These are phyloP conservation scores for Leptinotarsa tumamoca DNA, from an alignment of 2,888 invertebrate species.

Conservation along the genomic window DNA sequence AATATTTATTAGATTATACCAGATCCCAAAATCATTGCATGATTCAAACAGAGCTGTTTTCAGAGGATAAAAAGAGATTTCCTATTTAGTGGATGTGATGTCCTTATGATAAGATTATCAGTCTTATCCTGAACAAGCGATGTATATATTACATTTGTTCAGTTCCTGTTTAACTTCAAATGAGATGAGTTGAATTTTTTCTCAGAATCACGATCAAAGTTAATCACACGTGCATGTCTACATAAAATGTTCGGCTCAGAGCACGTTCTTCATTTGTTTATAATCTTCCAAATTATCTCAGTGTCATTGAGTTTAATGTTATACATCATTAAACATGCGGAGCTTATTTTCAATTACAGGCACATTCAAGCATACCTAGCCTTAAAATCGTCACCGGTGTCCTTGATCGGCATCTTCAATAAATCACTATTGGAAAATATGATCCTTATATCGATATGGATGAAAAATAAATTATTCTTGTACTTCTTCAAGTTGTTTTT, in stretches of 20 bases:
- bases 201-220: not conserved
- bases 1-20: too few relatives aligned
- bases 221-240: not conserved
- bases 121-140: too few relatives aligned
- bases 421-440: constrained; percentile 20
- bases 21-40: too few relatives aligned
- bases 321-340: not conserved
- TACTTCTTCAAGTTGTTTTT: too few relatives aligned
- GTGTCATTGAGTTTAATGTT: not conserved
- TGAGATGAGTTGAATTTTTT: too few relatives aligned
- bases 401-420: constrained; percentile 30
- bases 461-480: too few relatives aligned
- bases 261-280: constrained; percentile 7
- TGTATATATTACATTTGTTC: too few relatives aligned
- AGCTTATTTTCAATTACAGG: constrained; percentile 10
- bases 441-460: not conserved
- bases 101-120: too few relatives aligned
- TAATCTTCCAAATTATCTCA: not conserved
- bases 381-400: constrained; percentile 15
- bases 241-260: not conserved
- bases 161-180: too few relatives aligned
- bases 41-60: too few relatives aligned
- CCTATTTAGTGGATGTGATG: too few relatives aligned
- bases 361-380: constrained; percentile 24
- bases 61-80: too few relatives aligned